phyloP scores from a whole-genome alignment of 2,113 vertebrate genomes.

The Pleuronectes platessa region DNA sequence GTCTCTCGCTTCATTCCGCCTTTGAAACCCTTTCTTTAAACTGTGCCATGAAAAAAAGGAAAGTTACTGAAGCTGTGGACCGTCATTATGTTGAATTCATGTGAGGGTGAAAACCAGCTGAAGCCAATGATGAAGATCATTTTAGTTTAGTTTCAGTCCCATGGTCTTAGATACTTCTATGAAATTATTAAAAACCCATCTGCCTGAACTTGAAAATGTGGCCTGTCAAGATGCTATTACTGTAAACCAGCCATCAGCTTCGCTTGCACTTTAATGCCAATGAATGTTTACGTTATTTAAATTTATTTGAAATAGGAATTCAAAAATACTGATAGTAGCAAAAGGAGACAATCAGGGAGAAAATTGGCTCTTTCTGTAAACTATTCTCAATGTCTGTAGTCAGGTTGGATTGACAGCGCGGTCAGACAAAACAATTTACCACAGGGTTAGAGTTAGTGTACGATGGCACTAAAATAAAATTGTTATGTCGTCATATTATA shows the following conservation, averaged over 20 bases:
- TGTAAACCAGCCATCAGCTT: not conserved
- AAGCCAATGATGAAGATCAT: not conserved
- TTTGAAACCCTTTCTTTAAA: conserved; percentile 61
- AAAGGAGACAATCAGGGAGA: too few species aligned
- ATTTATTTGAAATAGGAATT: too few species aligned
- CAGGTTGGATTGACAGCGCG: too few species aligned
- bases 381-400: too few species aligned
- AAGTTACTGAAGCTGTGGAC: conserved; percentile 46
- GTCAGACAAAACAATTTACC: too few species aligned
- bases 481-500: too few species aligned
- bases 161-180: not conserved
- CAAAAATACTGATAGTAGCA: too few species aligned
- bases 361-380: too few species aligned
- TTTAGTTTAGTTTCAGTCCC: not conserved
- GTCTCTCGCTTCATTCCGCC: conserved; percentile 25
- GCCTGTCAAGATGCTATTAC: not conserved
- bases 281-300: not conserved
- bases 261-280: not conserved
- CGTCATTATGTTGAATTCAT: conserved; percentile 23
- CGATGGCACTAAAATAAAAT: too few species aligned
- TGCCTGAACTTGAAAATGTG: not conserved
- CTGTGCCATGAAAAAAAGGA: conserved; percentile 38
- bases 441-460: too few species aligned
- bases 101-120: not conserved
- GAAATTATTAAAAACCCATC: not conserved